Percentiles rank a stretch among this genome's conserved stretches.
Conservation (phyloP, 2,888 invertebrate species). For the Clostera curtula region DNA sequence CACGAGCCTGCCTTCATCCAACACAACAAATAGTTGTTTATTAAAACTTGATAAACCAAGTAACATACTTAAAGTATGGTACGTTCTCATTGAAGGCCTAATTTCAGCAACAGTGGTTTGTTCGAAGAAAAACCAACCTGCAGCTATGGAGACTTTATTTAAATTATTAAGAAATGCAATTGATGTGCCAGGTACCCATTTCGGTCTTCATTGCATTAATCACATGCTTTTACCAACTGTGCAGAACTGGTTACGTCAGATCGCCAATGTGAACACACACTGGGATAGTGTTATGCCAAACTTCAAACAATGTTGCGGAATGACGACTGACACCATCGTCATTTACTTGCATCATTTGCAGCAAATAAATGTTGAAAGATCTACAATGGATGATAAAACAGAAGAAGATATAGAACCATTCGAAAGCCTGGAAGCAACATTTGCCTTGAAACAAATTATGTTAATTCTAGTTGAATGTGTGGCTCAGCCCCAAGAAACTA, state of each 20-base stretch:
- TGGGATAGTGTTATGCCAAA: slow-evolving; percentile 89
- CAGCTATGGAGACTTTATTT: slow-evolving; percentile 90
- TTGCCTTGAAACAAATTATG: slow-evolving; percentile 90
- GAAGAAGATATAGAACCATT: slow-evolving; percentile 69
- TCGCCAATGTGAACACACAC: slow-evolving; percentile 80
- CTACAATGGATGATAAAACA: slow-evolving; percentile 49
- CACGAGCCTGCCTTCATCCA: slow-evolving; percentile 64
- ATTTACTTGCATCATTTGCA: slow-evolving; percentile 87
- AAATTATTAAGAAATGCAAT: slow-evolving; percentile 86
- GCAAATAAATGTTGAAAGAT: slow-evolving; percentile 69
- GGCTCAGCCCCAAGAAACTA: slow-evolving; percentile 90
- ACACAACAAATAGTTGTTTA: slow-evolving; percentile 72
- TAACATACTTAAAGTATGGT: slow-evolving; percentile 93
- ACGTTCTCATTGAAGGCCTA: slow-evolving; percentile 89
- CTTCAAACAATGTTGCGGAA: slow-evolving; percentile 95
- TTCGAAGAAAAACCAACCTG: slow-evolving; percentile 91
- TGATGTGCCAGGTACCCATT: slow-evolving; percentile 88
- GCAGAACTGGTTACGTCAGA: slow-evolving; percentile 92
- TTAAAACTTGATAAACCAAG: slow-evolving; percentile 84
- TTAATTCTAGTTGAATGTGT: slow-evolving; percentile 92
- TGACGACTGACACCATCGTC: slow-evolving; percentile 93
- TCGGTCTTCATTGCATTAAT: slow-evolving; percentile 94
- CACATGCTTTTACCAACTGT: slow-evolving; percentile 93
- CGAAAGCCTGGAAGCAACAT: slow-evolving; percentile 74
- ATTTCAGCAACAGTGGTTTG: slow-evolving; percentile 88